Percentiles rank a stretch among this genome's conserved stretches.
Evolutionary conservation across 2,113 vertebrate genomes (phyloP).

Genomic region (Gymnorhina tibicen): DNA sequence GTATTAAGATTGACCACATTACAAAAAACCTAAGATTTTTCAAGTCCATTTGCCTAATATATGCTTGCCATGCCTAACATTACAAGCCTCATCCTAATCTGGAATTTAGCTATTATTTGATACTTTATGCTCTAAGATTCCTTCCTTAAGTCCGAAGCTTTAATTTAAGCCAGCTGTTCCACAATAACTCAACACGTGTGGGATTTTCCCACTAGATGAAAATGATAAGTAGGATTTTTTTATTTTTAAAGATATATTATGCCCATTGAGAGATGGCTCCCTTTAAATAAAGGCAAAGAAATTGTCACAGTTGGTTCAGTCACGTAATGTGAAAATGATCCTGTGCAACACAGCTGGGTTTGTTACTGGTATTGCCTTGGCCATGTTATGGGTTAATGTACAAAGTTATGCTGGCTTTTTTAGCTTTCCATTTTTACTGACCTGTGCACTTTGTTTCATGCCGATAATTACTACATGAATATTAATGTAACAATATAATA

Average conservation of each 20-base stretch:
- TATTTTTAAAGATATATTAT: neutral
- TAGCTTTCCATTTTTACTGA: neutral
- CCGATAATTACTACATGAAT: neutral
- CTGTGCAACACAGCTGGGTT: neutral
- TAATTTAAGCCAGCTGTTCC: constrained; percentile 32
- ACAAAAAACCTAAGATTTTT: neutral
- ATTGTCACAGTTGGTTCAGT: neutral
- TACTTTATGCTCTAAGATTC: neutral
- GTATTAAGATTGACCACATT: neutral
- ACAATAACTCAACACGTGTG: constrained; percentile 8
- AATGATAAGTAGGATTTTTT: neutral
- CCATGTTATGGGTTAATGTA: neutral
- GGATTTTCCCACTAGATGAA: neutral
- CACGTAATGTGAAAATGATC: neutral
- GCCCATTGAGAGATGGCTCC: neutral
- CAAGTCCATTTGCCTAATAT: neutral
- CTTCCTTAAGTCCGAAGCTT: constrained; percentile 6
- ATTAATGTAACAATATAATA: neutral
- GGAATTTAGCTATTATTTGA: constrained; percentile 18
- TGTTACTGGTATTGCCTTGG: neutral
- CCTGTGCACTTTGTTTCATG: neutral
- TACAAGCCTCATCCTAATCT: neutral
- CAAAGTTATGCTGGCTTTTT: neutral
- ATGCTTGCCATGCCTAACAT: neutral
- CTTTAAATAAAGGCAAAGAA: neutral